Evolutionary conservation across 2,113 vertebrate genomes (phyloP).

Genomic region (Solea senegalensis): DNA sequence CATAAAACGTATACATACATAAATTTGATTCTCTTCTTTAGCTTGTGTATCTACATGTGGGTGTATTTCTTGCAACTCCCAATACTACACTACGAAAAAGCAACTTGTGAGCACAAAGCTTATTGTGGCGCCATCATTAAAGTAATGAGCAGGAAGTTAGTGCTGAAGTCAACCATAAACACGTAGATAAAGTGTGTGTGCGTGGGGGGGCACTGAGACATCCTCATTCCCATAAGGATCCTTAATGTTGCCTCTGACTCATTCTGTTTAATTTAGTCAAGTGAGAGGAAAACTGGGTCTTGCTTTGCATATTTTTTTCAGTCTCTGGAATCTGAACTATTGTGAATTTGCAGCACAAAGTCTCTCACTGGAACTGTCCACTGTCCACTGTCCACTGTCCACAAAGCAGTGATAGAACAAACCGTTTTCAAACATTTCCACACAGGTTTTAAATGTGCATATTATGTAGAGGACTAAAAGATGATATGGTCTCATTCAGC

Average conservation of each 20-base stretch:
- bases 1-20: constrained; percentile 50
- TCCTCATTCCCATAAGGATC: constrained; percentile 75
- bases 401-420: constrained; percentile 51
- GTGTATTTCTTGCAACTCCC: constrained; percentile 50
- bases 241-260: constrained; percentile 73
- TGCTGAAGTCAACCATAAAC: constrained; percentile 68
- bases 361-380: constrained; percentile 61
- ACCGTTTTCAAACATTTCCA: constrained; percentile 35
- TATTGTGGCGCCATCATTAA: constrained; percentile 72
- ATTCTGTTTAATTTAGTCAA: constrained; percentile 79
- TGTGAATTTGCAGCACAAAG: constrained; percentile 57
- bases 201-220: constrained; percentile 42
- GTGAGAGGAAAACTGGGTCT: constrained; percentile 74
- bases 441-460: constrained; percentile 38
- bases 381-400: constrained; percentile 52
- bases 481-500: constrained; percentile 34
- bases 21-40: constrained; percentile 51
- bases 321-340: constrained; percentile 66
- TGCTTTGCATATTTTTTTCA: constrained; percentile 27
- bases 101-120: constrained; percentile 65
- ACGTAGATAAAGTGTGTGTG: constrained; percentile 25
- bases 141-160: constrained; percentile 77
- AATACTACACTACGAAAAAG: constrained; percentile 59
- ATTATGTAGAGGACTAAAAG: not conserved
- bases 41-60: constrained; percentile 11